A percentile compares a stretch with the other conserved stretches of the same genome.
Conservation (phyloP, 2,797 vertebrate genomes). For the Diceros bicornis region DNA sequence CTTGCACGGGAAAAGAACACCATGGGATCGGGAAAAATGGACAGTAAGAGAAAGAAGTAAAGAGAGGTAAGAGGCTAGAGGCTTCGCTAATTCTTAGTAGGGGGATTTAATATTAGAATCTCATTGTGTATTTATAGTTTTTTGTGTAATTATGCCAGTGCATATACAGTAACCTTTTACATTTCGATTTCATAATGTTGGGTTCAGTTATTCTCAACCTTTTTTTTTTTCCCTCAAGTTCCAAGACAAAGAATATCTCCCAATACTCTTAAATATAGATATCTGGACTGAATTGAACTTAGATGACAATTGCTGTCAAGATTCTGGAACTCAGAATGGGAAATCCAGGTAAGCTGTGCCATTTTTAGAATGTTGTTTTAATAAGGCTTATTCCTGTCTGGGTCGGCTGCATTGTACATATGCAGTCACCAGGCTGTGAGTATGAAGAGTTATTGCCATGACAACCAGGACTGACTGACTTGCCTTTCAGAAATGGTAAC, state of each 20-base stretch:
- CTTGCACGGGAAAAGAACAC: background rate
- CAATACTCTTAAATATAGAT: background rate
- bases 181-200: background rate
- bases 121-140: background rate
- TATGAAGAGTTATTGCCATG: conserved; percentile 69
- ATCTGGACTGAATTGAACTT: background rate
- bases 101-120: background rate
- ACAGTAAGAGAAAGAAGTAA: background rate
- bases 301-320: conserved; percentile 30
- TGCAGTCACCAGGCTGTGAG: conserved; percentile 24
- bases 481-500: conserved; percentile 26
- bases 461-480: conserved; percentile 71
- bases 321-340: conserved; percentile 30
- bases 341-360: conserved; percentile 37
- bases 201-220: conserved; percentile 3
- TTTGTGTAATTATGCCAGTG: background rate
- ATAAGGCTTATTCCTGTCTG: conserved; percentile 69
- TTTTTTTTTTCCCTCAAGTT: background rate
- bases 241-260: conserved; percentile 18
- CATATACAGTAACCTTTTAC: background rate
- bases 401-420: conserved; percentile 32
- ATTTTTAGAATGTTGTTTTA: conserved; percentile 67
- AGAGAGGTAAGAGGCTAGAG: background rate
- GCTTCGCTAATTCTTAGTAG: background rate
- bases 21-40: background rate